These are phyloP conservation scores for Ophraella communa DNA, from an alignment of 2,888 invertebrate genomes.

Conservation along the genomic window DNA sequence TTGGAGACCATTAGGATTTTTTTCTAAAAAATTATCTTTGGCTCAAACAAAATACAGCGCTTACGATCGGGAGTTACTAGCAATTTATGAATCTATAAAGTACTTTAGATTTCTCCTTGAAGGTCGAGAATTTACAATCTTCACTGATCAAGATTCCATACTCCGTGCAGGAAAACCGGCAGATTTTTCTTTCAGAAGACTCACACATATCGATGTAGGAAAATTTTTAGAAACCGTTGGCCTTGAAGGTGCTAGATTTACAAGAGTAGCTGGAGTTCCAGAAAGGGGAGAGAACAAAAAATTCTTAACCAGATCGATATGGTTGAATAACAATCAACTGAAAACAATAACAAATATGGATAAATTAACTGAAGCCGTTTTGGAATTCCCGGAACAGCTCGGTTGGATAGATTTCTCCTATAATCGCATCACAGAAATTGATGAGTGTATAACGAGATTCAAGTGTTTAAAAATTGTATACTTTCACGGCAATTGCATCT, in stretches of 20 bases:
- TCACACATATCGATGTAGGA: conserved; percentile 46
- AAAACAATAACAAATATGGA: conserved; percentile 55
- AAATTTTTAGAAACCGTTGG: conserved; percentile 45
- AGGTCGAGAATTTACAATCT: too few relatives aligned
- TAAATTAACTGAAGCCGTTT: conserved; percentile 52
- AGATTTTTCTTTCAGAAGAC: conserved; percentile 59
- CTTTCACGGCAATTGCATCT: conserved; percentile 67
- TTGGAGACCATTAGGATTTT: too few relatives aligned
- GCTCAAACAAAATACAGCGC: too few relatives aligned
- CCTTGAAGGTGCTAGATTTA: conserved; percentile 54
- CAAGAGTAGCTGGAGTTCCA: conserved; percentile 58
- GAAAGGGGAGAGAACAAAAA: conserved; percentile 54
- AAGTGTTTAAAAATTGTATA: conserved; percentile 66
- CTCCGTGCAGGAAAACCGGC: conserved; percentile 52
- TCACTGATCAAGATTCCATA: conserved; percentile 6
- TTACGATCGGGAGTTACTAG: too few relatives aligned
- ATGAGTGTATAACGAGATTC: conserved; percentile 58
- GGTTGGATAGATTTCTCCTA: conserved; percentile 65
- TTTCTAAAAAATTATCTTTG: too few relatives aligned
- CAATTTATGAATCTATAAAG: too few relatives aligned
- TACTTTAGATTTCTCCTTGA: too few relatives aligned
- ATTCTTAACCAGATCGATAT: conserved; percentile 61
- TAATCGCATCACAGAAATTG: conserved; percentile 58
- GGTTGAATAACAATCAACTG: conserved; percentile 63
- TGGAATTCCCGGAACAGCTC: conserved; percentile 58